Base-by-base conservation (phyloP, 2,888 invertebrate species). In the Drosophila sordidula region DNA sequence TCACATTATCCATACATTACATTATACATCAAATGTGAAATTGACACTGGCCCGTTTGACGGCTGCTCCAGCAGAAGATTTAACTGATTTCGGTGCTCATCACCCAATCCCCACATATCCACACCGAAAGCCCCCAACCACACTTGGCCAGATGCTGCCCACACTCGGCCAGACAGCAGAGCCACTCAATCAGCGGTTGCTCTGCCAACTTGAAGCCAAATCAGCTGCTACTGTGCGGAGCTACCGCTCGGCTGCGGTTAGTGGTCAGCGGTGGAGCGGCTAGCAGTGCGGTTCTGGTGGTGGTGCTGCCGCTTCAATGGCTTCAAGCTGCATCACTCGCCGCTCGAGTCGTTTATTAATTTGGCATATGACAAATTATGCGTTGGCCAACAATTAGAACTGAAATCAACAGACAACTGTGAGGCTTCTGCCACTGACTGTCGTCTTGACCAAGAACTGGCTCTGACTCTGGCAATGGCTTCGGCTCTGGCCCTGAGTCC, bases 351-450 rank as follows among this genome's bases (percentile, higher is more conserved):
- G 75, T 80, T 87, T 87, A 87, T 83, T 83, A 83, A 86, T 86
- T 86, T 86, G 87, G 79, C 86, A 87, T 86, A 79, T 87, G 88
- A 86, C 87, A 86, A 87, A 86, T 87, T 86, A 72, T 85, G 80
- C 80, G 62, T 76, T 78, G 78, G 78, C 75, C 75, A 70, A 79
- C 80, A 78, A 79, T 87, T 87, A 82, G 75, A 87, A 76, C 73
- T 70, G 61, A 78, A 71, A 65, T 75, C 72, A 65, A 61, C 65
- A 66, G 71, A 71, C 68, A 77, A 71, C 70, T 72, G 51, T 61
- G 46, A 46, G 75, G 54, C 71, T 67, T 59, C 62, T 36, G 4
- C 38, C 32, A 32, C 34, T 14, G 29, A 29, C 52, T 32, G 57
- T 67, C 47, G 51, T 55, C 56, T 57, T 47, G 55, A 39, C 14